Evolutionary conservation across 2,797 vertebrate genomes (phyloP).

Genomic region (Chelon auratus): DNA sequence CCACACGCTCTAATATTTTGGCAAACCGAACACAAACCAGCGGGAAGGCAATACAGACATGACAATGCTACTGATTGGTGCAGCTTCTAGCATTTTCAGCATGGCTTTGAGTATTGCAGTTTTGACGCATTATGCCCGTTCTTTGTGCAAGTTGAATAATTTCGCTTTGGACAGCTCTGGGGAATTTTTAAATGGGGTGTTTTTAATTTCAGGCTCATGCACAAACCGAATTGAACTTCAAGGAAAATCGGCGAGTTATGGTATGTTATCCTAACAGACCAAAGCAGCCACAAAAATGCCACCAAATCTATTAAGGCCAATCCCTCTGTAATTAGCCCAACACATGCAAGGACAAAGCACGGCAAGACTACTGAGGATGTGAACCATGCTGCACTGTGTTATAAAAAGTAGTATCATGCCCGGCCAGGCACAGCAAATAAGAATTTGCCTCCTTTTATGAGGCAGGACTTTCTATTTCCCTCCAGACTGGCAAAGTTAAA

Average conservation of each 20-base stretch:
- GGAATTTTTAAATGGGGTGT: constrained; percentile 46
- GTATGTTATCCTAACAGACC: constrained; percentile 57
- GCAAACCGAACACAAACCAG: constrained; percentile 13
- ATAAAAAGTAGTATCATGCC: constrained; percentile 46
- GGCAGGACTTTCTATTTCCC: constrained; percentile 59
- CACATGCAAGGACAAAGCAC: constrained; percentile 64
- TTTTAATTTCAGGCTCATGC: constrained; percentile 61
- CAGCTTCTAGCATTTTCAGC: constrained; percentile 42
- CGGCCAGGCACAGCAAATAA: constrained; percentile 62
- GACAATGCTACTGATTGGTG: constrained; percentile 35
- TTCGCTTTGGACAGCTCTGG: constrained; percentile 38
- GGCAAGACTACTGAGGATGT: constrained; percentile 25
- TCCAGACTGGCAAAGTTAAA: constrained; percentile 49
- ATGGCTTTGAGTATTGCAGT: constrained; percentile 26
- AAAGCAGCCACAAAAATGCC: constrained; percentile 65
- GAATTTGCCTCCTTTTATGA: constrained; percentile 61
- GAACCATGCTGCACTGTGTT: constrained; percentile 35
- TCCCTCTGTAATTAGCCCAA: constrained; percentile 65
- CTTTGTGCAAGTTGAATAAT: constrained; percentile 48
- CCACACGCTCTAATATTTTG: constrained; percentile 24
- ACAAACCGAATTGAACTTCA: constrained; percentile 49
- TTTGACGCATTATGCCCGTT: constrained; percentile 37
- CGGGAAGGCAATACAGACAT: constrained; percentile 37
- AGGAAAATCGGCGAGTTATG: constrained; percentile 48
- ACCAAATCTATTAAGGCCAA: constrained; percentile 67